Evolutionary conservation across 2,888 invertebrate genomes (phyloP).

Genomic region (Aporophyla lueneburgensis): DNA sequence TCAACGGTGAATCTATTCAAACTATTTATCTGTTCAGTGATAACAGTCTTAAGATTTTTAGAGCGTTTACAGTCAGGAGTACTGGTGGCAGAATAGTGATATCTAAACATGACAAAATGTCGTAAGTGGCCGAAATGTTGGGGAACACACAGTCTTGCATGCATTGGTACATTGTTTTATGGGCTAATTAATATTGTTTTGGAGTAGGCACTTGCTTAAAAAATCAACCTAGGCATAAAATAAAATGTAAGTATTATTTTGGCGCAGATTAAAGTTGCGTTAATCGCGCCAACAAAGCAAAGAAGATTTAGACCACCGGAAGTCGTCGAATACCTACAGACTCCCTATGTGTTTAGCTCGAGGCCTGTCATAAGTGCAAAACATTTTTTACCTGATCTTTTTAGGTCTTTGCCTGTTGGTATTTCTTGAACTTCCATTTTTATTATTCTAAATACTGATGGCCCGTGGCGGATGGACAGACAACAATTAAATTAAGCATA

Average conservation of each 20-base stretch:
- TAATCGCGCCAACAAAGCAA: not conserved
- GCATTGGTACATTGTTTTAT: not conserved
- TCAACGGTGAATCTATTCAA: not conserved
- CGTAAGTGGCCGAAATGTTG: not conserved
- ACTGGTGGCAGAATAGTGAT: slow-evolving; percentile 42
- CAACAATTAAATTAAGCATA: slow-evolving; percentile 16
- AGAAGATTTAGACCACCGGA: not conserved
- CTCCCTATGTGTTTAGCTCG: not conserved
- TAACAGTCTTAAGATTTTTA: slow-evolving; percentile 17
- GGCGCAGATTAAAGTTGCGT: not conserved
- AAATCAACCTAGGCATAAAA: not conserved
- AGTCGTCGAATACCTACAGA: slow-evolving; percentile 9
- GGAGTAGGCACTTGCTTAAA: not conserved
- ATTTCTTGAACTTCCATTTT: slow-evolving; percentile 23
- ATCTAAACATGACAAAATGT: slow-evolving; percentile 35
- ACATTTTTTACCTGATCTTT: slow-evolving; percentile 26
- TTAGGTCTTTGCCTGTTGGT: slow-evolving; percentile 23
- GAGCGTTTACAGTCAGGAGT: not conserved
- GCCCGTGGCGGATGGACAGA: slow-evolving; percentile 7
- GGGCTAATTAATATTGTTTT: not conserved
- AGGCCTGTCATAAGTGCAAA: not conserved
- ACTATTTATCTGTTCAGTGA: not conserved
- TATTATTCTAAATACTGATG: not conserved
- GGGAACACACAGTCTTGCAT: not conserved
- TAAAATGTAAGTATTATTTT: not conserved